Evolutionary conservation across 2,113 vertebrate species (phyloP).

Genomic region (Dinomys branickii): DNA sequence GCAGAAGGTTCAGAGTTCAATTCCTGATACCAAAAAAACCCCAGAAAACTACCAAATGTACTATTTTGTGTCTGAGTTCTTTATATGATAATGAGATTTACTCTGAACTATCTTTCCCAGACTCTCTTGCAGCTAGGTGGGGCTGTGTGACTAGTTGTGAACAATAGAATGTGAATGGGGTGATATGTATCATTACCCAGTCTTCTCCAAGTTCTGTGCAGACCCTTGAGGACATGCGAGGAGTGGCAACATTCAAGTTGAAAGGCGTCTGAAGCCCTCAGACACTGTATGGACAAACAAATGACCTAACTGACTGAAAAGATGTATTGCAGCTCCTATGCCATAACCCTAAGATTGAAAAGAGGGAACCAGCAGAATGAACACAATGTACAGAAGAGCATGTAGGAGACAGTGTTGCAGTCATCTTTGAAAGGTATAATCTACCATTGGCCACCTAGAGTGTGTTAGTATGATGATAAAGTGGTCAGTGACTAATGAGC

Average conservation of each 20-base stretch:
- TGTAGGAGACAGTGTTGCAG: neutral
- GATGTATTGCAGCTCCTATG: neutral
- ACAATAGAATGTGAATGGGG: neutral
- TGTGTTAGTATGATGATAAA: neutral
- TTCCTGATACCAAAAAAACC: no score
- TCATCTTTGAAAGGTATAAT: conserved; percentile 12
- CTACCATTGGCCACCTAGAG: neutral
- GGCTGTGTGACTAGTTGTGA: neutral
- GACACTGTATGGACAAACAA: neutral
- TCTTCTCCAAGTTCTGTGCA: neutral
- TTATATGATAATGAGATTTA: neutral
- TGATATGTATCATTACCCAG: neutral
- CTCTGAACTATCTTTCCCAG: neutral
- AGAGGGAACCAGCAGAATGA: neutral
- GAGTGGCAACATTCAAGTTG: neutral
- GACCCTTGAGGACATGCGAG: neutral
- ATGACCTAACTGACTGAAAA: neutral
- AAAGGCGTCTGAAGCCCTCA: neutral
- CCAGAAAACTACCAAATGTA: neutral
- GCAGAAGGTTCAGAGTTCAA: no score
- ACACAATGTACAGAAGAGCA: neutral
- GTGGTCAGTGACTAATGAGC: neutral
- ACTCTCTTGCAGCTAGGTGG: neutral
- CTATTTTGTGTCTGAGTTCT: neutral
- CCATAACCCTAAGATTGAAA: neutral